These are phyloP conservation scores for Megaceryle torquata DNA, from an alignment of 2,113 vertebrate genomes.

Conservation along the genomic window DNA sequence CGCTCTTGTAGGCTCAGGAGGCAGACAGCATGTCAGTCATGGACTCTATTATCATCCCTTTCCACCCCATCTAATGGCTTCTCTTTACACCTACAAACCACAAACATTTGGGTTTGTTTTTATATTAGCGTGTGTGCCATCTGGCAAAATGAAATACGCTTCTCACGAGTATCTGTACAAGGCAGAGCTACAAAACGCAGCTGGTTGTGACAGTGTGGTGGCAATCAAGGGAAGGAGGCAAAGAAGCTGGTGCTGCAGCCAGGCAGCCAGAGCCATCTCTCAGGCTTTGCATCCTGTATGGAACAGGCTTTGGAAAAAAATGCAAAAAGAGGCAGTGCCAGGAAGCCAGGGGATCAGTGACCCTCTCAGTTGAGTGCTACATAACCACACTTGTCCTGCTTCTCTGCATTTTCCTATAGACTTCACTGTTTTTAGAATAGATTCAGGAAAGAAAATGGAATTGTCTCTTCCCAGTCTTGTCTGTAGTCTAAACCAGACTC, in stretches of 20 bases:
- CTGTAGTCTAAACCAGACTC: not conserved
- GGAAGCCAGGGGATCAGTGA: not conserved
- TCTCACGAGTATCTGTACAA: not conserved
- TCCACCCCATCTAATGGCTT: not conserved
- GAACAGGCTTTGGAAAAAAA: not conserved
- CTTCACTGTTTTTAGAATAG: not conserved
- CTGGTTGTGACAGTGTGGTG: not conserved
- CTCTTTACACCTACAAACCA: constrained; percentile 43
- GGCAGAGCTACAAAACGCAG: not conserved
- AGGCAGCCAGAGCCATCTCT: not conserved
- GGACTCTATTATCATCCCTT: not conserved
- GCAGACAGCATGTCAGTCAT: not conserved
- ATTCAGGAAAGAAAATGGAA: not conserved
- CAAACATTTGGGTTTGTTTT: constrained; percentile 49
- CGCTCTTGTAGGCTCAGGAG: not conserved
- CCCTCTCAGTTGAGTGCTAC: not conserved
- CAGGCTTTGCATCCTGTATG: not conserved
- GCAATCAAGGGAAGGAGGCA: not conserved
- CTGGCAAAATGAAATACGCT: not conserved
- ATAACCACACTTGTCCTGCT: not conserved
- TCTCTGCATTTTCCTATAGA: not conserved
- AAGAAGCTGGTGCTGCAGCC: not conserved
- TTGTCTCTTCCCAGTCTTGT: not conserved
- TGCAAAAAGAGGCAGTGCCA: fast-evolving
- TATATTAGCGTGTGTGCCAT: not conserved